A percentile compares a stretch with the other conserved stretches of the same genome.
phyloP scores from a whole-genome alignment of 2,113 vertebrate species.

The Redunca redunca region DNA sequence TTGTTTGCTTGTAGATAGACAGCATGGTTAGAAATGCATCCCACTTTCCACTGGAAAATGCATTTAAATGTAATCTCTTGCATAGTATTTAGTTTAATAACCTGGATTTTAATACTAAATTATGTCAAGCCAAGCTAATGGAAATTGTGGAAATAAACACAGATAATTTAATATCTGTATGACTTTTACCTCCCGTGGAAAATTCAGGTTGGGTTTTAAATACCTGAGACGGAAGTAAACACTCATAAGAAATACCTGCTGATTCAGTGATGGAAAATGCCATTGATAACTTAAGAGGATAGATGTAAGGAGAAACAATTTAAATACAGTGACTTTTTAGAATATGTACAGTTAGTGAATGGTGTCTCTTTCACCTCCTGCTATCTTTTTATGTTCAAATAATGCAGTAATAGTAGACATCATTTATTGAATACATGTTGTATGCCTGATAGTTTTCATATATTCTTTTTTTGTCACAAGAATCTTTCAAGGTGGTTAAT shows the following conservation, averaged over 20 bases:
- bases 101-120: background rate
- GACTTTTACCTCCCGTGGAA: slow-evolving; percentile 6
- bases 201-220: background rate
- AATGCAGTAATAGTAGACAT: background rate
- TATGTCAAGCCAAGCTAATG: background rate
- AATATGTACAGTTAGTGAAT: background rate
- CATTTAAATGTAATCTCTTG: background rate
- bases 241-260: background rate
- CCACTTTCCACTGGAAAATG: background rate
- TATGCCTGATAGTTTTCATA: background rate
- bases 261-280: background rate
- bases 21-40: background rate
- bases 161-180: background rate
- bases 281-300: background rate
- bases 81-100: background rate
- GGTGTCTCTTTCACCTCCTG: background rate
- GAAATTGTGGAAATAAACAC: slow-evolving; percentile 35
- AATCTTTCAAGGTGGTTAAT: background rate
- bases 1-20: slow-evolving; percentile 27
- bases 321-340: background rate
- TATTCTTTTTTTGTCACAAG: background rate
- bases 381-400: background rate
- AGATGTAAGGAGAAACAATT: background rate
- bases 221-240: background rate
- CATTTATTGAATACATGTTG: background rate